Conservation (phyloP, 2,888 invertebrate species). For the Tetramorium bicarinatum region DNA sequence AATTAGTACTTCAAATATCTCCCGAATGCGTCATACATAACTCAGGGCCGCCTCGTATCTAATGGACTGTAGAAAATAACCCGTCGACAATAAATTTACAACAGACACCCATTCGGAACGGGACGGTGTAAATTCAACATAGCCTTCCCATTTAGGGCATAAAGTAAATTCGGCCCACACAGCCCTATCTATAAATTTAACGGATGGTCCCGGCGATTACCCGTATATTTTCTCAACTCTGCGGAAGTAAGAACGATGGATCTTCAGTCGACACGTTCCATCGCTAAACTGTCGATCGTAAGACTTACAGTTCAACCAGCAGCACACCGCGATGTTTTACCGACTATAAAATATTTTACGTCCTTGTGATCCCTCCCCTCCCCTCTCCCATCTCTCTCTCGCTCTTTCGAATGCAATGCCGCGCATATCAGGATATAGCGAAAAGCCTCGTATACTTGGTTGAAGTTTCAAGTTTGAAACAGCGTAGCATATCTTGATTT, state of each 20-base stretch:
- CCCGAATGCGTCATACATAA: conserved; percentile 37
- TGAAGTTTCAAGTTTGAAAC: conserved; percentile 38
- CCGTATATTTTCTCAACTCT: conserved; percentile 55
- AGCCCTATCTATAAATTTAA: conserved; percentile 51
- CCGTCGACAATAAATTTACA: conserved; percentile 55
- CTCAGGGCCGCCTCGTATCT: conserved; percentile 40
- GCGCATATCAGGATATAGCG: conserved; percentile 2
- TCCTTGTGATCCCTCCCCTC: neutral
- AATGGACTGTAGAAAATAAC: conserved; percentile 57
- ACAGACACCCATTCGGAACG: conserved; percentile 44
- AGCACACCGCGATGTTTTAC: conserved; percentile 44
- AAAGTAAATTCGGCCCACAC: conserved; percentile 55
- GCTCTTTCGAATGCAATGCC: neutral
- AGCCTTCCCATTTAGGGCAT: conserved; percentile 54
- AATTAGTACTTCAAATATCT: conserved; percentile 52
- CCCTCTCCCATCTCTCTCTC: neutral
- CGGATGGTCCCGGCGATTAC: conserved; percentile 44
- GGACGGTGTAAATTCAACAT: conserved; percentile 50
- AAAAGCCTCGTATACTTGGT: conserved; percentile 59
- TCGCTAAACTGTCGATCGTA: conserved; percentile 57
- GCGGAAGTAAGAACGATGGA: conserved; percentile 56
- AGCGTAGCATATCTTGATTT: conserved; percentile 39
- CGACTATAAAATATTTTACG: conserved; percentile 53
- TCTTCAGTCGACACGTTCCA: conserved; percentile 57
- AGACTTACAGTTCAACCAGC: conserved; percentile 56